phyloP scores from a whole-genome alignment of 2,888 invertebrate genomes.

The Lithophane socia region DNA sequence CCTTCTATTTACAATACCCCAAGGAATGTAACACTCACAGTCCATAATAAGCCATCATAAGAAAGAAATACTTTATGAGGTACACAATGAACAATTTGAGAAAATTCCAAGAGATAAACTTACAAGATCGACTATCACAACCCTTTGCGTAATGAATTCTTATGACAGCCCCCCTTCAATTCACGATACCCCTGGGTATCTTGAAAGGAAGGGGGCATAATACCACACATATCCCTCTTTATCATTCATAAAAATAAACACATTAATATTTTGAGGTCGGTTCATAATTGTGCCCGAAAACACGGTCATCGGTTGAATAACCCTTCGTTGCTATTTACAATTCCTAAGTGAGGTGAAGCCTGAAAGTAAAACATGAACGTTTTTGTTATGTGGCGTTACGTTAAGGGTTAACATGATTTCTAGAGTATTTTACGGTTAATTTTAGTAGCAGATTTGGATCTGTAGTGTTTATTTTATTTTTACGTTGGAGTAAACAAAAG shows the following conservation, averaged over 20 bases:
- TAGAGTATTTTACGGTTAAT: conserved; percentile 45
- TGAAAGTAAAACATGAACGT: conserved; percentile 36
- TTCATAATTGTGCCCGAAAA: conserved; percentile 39
- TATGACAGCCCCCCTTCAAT: conserved; percentile 32
- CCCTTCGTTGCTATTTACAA: conserved; percentile 38
- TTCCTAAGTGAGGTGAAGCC: conserved; percentile 36
- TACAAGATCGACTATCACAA: conserved; percentile 38
- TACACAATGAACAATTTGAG: conserved; percentile 34
- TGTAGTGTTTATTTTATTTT: conserved; percentile 27
- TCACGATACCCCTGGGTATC: conserved; percentile 10
- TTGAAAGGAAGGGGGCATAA: neutral
- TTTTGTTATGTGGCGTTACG: conserved; percentile 33
- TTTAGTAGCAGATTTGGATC: conserved; percentile 38
- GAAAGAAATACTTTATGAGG: conserved; percentile 11
- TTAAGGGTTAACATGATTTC: conserved; percentile 36
- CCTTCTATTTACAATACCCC: neutral
- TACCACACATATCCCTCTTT: conserved; percentile 11
- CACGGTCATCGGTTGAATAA: conserved; percentile 47
- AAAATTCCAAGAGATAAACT: conserved; percentile 36
- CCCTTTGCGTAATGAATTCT: conserved; percentile 48
- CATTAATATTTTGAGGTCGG: conserved; percentile 46
- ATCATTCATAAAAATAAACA: conserved; percentile 54
- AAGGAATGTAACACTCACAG: neutral
- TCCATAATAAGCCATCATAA: conserved; percentile 5
- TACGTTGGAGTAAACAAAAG: conserved; percentile 18